These are phyloP conservation scores for Chiloscyllium plagiosum DNA, from an alignment of 2,113 vertebrate species.

Conservation along the genomic window DNA sequence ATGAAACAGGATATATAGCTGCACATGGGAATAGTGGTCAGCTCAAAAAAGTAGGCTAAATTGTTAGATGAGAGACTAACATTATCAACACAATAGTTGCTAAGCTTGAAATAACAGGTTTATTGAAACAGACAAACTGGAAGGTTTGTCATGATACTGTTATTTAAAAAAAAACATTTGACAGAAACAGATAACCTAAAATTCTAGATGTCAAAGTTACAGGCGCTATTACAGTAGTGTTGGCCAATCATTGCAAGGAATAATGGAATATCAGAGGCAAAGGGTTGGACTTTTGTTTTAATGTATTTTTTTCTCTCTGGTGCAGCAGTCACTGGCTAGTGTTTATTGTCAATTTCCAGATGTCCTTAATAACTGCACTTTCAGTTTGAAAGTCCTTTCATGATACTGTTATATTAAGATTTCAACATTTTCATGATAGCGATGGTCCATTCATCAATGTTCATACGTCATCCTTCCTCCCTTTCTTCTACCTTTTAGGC, in stretches of 20 bases:
- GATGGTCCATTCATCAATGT: neutral
- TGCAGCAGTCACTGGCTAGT: too few species aligned
- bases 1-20: neutral
- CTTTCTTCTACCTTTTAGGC: neutral
- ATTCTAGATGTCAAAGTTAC: neutral
- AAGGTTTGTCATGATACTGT: neutral
- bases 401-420: neutral
- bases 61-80: neutral
- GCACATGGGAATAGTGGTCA: neutral
- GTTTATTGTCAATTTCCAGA: too few species aligned
- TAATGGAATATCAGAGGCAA: neutral
- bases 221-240: too few species aligned
- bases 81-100: too few species aligned
- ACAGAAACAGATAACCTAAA: neutral
- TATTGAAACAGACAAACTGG: neutral
- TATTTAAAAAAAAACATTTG: neutral
- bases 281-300: neutral
- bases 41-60: neutral
- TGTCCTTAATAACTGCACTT: too few species aligned
- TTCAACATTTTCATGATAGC: neutral
- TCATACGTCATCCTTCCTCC: neutral
- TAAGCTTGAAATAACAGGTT: neutral
- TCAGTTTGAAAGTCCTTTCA: neutral
- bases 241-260: neutral
- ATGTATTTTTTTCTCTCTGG: too few species aligned